phyloP scores from a whole-genome alignment of 2,888 invertebrate species.

The Prosapia bicincta region DNA sequence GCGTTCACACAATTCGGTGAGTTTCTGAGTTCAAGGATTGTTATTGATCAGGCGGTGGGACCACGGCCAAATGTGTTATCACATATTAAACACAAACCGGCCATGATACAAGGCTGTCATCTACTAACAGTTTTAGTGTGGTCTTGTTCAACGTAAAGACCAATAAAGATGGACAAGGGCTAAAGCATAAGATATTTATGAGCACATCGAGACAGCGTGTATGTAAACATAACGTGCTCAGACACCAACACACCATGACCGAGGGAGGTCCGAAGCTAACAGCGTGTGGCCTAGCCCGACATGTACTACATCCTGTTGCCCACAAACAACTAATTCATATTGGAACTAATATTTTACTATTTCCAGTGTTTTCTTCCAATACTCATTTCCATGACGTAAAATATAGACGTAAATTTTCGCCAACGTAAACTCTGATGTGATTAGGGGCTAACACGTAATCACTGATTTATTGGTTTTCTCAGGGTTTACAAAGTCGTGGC shows the following conservation, averaged over 20 bases:
- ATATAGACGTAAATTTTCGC: not conserved
- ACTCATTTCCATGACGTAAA: not conserved
- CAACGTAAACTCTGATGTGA: not conserved
- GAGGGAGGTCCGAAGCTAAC: not conserved
- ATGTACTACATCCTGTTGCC: not conserved
- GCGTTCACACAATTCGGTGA: too few species aligned
- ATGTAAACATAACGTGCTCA: not conserved
- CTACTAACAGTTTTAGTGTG: not conserved
- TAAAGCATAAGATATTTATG: not conserved
- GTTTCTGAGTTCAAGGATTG: too few species aligned
- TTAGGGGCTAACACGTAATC: too few species aligned
- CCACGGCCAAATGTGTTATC: too few species aligned
- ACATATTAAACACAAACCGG: not conserved
- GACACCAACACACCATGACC: not conserved
- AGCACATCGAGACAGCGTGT: not conserved
- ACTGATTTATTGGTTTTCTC: too few species aligned
- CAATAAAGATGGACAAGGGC: not conserved
- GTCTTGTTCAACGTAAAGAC: not conserved
- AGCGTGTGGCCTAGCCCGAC: not conserved
- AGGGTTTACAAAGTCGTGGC: too few species aligned
- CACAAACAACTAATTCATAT: not conserved
- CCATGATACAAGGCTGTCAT: not conserved
- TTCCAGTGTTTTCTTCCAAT: not conserved
- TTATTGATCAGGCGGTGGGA: too few species aligned
- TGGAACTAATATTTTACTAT: constrained; percentile 2